Base-by-base conservation (phyloP, 2,113 vertebrate genomes). In the Colinus virginianus region DNA sequence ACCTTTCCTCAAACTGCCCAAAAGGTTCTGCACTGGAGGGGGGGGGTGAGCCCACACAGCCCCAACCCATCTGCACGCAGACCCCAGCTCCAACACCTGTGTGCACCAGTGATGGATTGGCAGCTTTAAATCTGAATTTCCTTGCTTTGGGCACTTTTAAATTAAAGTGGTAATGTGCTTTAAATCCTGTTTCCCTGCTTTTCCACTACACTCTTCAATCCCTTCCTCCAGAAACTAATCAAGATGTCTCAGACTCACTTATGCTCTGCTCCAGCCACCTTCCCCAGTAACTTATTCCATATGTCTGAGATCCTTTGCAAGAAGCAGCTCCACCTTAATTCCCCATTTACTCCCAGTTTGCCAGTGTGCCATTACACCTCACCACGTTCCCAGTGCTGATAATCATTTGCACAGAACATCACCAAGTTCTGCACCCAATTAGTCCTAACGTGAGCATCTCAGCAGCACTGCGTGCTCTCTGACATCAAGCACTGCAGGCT, bases 81-180 rank as follows among this genome's bases (percentile, higher is more conserved):
- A 90, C 40, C 86, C 64, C 2, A 67, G 23, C 32, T 56, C 70
- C 86, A 72, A 71, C 91, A 92, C 94, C 94, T 96, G 96, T 84
- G 46, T 7, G 84, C 49, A 76, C 51, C 81, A 42, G 34, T 34
- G 63, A 83, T 2, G 68, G 94, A 94, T 85, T 94, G 93, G 93
- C 91, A 95, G 96, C 84, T 92, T 91, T 83, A 94, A 96, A 91
- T 32, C 91, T 67, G 95, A 90, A 95, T 95, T 94, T 95, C 96
- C 95, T 95, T 95, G 95, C 95, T 96, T 68, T 95, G 96, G 92
- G 94, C 95, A 56, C 93, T 96, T 95, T 93, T 90, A 72, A 95
- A 94, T 96, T 93, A 95, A 96, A 95, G 94, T 85, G 94, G 94
- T 93, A 94, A 96, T 87, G 92, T 67, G 84, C 93, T 96, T 95